A percentile compares a stretch with the other conserved stretches of the same genome.
These are phyloP conservation scores for Sebastes iracundus DNA, from an alignment of 2,797 vertebrate species.

Conservation along the genomic window DNA sequence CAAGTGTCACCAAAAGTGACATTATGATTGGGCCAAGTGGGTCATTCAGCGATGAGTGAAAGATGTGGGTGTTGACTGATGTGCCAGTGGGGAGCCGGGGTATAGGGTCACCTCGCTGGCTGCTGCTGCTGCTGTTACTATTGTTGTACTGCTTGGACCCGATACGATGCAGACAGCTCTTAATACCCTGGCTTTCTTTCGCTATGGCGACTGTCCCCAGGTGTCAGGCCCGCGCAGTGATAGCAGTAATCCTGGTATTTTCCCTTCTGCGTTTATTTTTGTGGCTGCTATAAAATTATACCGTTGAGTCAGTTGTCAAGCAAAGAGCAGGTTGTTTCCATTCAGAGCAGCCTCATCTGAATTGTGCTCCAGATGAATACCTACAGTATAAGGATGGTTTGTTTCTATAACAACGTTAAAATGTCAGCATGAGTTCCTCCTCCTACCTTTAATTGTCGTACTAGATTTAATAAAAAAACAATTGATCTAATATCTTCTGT, in stretches of 20 bases:
- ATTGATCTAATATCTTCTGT: not conserved
- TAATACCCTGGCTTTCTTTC: constrained; percentile 43
- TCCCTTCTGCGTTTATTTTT: constrained; percentile 44
- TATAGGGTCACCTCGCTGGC: constrained; percentile 22
- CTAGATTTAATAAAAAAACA: constrained; percentile 8
- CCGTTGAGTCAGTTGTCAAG: not conserved
- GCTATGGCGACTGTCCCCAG: constrained; percentile 18
- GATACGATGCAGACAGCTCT: constrained; percentile 31
- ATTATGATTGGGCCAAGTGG: constrained; percentile 57
- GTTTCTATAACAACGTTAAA: not conserved
- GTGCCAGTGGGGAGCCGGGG: constrained; percentile 20
- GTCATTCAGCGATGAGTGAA: constrained; percentile 60
- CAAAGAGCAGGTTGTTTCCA: constrained; percentile 25
- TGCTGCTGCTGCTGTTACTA: constrained; percentile 33
- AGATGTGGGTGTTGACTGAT: constrained; percentile 55
- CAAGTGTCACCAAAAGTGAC: constrained; percentile 28
- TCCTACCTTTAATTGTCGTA: not conserved
- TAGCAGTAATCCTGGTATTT: constrained; percentile 52
- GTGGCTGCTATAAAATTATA: constrained; percentile 27
- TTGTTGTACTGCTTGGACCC: constrained; percentile 47
- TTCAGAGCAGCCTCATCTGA: not conserved
- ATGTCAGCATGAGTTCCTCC: constrained; percentile 2
- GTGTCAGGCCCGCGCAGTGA: constrained; percentile 14
- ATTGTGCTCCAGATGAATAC: not conserved
- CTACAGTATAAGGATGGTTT: not conserved